Percentiles rank a stretch among this genome's conserved stretches.
These are phyloP conservation scores for Sclerodermus sp. DNA, from an alignment of 2,888 invertebrate genomes.

Conservation along the genomic window DNA sequence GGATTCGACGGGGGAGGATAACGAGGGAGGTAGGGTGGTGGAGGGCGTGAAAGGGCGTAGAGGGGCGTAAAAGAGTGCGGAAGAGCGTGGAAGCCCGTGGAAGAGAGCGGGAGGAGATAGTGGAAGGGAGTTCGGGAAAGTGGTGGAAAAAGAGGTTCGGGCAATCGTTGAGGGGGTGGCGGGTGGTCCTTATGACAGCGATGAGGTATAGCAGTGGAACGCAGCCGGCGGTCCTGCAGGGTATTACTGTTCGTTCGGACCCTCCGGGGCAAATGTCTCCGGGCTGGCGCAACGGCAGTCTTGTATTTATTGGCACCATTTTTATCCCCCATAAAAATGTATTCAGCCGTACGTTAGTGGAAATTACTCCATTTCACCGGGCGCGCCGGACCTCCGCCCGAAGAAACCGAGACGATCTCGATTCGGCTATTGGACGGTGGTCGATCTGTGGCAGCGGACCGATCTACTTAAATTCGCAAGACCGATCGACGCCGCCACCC, in stretches of 20 bases:
- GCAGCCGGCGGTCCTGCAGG: conserved; percentile 11
- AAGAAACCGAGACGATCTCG: too few species aligned
- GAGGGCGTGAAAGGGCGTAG: background rate
- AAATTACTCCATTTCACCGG: conserved; percentile 29
- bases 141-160: conserved; percentile 8
- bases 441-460: too few species aligned
- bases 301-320: conserved; percentile 40
- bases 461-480: too few species aligned
- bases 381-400: too few species aligned
- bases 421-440: too few species aligned
- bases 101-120: too few species aligned
- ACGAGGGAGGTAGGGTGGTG: too few species aligned
- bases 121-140: background rate
- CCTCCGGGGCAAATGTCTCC: conserved; percentile 31
- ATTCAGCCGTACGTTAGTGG: conserved; percentile 31
- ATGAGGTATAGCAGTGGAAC: conserved; percentile 12
- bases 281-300: conserved; percentile 21
- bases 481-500: too few species aligned
- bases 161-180: background rate
- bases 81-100: too few species aligned
- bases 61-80: too few species aligned
- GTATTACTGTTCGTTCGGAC: conserved; percentile 23
- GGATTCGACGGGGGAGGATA: too few species aligned
- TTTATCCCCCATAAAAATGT: conserved; percentile 38
- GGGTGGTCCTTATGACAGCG: conserved; percentile 14